A percentile compares a stretch with the other conserved stretches of the same genome.
These are phyloP conservation scores for Sorex maritimensis DNA, from an alignment of 2,797 vertebrate genomes.

Conservation along the genomic window DNA sequence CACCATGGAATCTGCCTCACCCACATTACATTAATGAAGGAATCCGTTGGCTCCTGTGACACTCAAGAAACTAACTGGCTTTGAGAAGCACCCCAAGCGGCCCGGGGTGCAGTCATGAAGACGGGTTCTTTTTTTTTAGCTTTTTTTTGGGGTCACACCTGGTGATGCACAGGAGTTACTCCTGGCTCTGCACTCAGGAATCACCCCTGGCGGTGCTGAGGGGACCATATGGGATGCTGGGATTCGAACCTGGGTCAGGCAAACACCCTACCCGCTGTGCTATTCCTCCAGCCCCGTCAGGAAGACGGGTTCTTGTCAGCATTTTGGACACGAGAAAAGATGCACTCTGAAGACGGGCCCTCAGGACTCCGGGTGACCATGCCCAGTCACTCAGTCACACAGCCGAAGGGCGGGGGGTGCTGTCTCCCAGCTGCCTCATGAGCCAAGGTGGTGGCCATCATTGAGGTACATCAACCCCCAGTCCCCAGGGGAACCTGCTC, in stretches of 20 bases:
- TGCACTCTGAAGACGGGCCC: background rate
- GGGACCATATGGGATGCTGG: too few relatives aligned
- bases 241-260: too few relatives aligned
- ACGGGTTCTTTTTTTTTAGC: too few relatives aligned
- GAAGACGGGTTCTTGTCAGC: background rate
- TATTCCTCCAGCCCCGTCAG: background rate
- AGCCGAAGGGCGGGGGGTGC: rapidly evolving
- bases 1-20: background rate
- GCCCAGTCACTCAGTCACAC: background rate
- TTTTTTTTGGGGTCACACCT: too few relatives aligned
- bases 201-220: too few relatives aligned
- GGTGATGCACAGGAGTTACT: too few relatives aligned
- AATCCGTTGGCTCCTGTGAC: background rate
- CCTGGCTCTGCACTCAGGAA: too few relatives aligned
- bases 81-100: background rate
- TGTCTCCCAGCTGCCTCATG: background rate
- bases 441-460: background rate
- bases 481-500: background rate
- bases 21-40: background rate
- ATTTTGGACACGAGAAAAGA: background rate
- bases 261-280: too few relatives aligned
- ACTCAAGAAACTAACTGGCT: background rate
- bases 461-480: too few relatives aligned
- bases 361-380: background rate
- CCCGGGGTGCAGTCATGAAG: background rate